These are phyloP conservation scores for Glareola pratincola DNA, from an alignment of 2,113 vertebrate genomes.

Conservation along the genomic window DNA sequence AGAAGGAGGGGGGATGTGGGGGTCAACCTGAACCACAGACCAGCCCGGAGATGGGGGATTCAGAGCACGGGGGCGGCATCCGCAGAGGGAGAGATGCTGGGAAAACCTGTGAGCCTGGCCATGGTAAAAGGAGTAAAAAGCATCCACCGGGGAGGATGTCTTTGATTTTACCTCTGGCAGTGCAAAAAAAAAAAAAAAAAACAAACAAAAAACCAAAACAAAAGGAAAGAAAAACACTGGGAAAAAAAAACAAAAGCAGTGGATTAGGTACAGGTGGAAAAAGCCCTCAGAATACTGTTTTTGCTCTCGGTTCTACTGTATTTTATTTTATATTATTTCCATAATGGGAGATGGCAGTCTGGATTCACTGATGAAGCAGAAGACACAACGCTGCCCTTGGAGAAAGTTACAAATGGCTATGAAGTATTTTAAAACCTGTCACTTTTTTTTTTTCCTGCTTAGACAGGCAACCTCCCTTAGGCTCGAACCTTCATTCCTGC, in stretches of 20 bases:
- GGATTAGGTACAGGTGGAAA: neutral
- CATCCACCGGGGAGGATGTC: too few species aligned
- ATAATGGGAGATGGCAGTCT: neutral
- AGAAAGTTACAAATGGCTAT: neutral
- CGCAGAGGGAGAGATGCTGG: neutral
- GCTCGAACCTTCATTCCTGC: neutral
- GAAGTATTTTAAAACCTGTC: neutral
- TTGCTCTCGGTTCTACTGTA: neutral
- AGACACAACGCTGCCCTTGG: neutral
- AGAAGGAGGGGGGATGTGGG: neutral
- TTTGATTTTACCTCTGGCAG: neutral
- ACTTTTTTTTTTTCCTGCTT: neutral
- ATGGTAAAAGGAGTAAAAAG: neutral
- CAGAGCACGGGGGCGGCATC: neutral
- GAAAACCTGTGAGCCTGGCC: neutral
- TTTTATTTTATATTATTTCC: neutral
- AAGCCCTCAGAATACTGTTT: neutral
- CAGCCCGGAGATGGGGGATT: neutral
- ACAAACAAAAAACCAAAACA: neutral
- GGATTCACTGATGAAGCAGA: neutral
- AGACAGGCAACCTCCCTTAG: neutral
- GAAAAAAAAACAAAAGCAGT: neutral
- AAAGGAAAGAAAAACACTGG: neutral
- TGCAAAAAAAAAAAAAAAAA: neutral
- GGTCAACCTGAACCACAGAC: neutral